Base-by-base conservation (phyloP, 2,113 vertebrate species). In the Talpa occidentalis region DNA sequence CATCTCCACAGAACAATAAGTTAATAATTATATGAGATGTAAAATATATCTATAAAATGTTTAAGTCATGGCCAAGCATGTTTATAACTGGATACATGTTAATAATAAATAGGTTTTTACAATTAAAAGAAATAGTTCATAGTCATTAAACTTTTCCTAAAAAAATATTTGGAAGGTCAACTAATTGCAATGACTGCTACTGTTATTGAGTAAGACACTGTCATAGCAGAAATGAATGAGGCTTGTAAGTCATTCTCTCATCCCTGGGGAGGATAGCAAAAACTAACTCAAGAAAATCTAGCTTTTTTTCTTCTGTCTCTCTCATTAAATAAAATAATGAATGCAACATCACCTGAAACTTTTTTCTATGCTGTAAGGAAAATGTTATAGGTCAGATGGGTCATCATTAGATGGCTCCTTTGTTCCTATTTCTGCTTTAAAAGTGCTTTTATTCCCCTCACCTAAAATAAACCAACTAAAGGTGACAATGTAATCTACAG, bases 51-150 rank as follows among this genome's bases (percentile, higher is more conserved):
- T 19, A 32, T 26, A 19, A 77, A 78, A 76, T 76, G 7, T 66
- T 76, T 93, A 80, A 93, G 69, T 5, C 44, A 77, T 69, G 47
- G 28, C 21, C n/a, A 92, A 26, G 8, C 2, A 66, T 66, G 24
- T 60, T 73, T 85, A 76, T 32, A 82, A 88, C 2, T 49, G 12
- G 40, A 72, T 44, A 24, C 5, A 10, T 42, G 37, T 86, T 7
- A 54, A 35, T 42, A 77, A 37, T 49, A 90, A 76, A 22, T 92
- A 81, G 5, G 81, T 42, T 0, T 52, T 92, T 49, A 76, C 14
- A 82, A 42, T 78, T 88, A 54, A 90, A 88, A 83, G 86, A 59
- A 85, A 35, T 40, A 49, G 60, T 85, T 94, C 32, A 42, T 22
- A 44, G 24, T 54, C 19, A 76, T 35, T 72, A 62, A 37, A 76